A percentile compares a stretch with the other conserved stretches of the same genome.
These are phyloP conservation scores for Rhea pennata DNA, from an alignment of 2,113 vertebrate species.

Conservation along the genomic window DNA sequence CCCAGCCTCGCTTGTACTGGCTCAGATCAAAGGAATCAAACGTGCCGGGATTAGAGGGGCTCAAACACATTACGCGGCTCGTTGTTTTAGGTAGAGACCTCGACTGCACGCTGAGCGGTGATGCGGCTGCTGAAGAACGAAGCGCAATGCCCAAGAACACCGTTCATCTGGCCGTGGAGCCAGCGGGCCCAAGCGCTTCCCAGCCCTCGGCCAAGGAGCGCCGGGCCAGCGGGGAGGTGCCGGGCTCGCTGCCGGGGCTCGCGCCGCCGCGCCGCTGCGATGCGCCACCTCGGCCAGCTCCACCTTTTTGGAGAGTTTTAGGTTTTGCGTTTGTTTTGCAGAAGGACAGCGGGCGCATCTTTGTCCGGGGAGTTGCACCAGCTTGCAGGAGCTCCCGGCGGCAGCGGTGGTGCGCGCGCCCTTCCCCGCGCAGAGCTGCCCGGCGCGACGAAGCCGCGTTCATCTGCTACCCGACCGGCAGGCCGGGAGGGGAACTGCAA, in stretches of 20 bases:
- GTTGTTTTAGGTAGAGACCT: background rate
- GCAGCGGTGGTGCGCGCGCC: fast-evolving
- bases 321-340: background rate
- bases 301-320: too few relatives aligned
- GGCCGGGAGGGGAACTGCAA: background rate
- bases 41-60: background rate
- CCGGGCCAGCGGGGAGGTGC: too few relatives aligned
- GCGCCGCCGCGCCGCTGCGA: too few relatives aligned
- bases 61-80: background rate
- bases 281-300: too few relatives aligned
- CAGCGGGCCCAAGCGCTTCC: background rate
- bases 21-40: background rate
- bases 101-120: background rate
- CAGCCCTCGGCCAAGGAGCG: too few relatives aligned
- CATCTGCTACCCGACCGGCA: background rate
- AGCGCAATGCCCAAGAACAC: background rate
- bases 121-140: background rate
- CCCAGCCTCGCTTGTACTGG: background rate
- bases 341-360: background rate
- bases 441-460: background rate
- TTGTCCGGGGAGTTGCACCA: background rate
- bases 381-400: background rate
- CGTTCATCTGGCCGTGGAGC: background rate
- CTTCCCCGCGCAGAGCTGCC: too few relatives aligned
- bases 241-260: too few relatives aligned